These are phyloP conservation scores for Suricata suricatta DNA, from an alignment of 2,113 vertebrate genomes.

Conservation along the genomic window DNA sequence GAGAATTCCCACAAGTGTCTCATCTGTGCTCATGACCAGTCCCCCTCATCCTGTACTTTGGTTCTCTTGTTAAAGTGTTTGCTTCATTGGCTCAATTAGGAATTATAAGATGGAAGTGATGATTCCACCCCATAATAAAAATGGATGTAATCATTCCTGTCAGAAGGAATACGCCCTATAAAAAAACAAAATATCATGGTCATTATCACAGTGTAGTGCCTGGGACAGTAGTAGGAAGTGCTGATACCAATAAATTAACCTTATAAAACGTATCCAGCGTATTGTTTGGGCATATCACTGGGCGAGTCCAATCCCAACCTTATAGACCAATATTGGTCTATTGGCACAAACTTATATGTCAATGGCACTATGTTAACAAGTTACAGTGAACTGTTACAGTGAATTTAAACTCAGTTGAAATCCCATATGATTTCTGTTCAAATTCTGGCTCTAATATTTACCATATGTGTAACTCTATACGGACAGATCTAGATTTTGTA, in stretches of 20 bases:
- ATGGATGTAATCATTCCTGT: neutral
- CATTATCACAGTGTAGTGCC: neutral
- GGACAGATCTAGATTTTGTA: neutral
- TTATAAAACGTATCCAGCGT: neutral
- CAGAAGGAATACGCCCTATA: neutral
- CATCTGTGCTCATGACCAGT: neutral
- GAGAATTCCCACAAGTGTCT: neutral
- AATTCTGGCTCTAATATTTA: neutral
- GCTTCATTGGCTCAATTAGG: neutral
- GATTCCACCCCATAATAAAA: neutral
- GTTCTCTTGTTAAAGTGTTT: neutral
- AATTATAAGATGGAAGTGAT: neutral
- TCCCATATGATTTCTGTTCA: neutral
- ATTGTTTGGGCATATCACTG: neutral
- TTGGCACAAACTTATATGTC: neutral
- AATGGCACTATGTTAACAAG: neutral
- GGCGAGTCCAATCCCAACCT: neutral
- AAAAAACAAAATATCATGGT: neutral
- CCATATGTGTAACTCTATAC: neutral
- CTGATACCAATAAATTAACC: neutral
- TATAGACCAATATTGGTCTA: neutral
- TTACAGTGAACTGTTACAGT: neutral
- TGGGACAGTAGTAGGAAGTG: neutral
- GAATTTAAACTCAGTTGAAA: slow-evolving; percentile 38
- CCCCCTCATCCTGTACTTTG: neutral